A percentile compares a stretch with the other conserved stretches of the same genome.
Conservation (phyloP, 2,113 vertebrate genomes). For the Eulemur rufifrons region DNA sequence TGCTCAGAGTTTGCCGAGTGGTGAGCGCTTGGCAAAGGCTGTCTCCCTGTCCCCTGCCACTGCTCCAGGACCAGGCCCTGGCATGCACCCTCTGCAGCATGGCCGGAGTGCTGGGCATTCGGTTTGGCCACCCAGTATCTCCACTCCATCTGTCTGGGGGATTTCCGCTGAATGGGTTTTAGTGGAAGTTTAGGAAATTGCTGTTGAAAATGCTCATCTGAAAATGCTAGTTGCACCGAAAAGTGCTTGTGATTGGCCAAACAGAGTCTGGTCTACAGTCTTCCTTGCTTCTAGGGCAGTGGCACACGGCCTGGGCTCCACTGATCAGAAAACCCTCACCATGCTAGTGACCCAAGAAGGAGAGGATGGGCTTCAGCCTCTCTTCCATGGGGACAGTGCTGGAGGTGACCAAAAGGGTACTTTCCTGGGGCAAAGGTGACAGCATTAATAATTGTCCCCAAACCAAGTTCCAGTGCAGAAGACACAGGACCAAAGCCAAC, state of each 20-base stretch:
- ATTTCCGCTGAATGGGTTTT: background rate
- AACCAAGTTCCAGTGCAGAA: background rate
- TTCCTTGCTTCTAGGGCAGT: background rate
- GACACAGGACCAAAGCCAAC: background rate
- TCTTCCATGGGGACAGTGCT: background rate
- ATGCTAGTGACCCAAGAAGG: background rate
- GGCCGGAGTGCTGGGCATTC: background rate
- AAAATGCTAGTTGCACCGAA: background rate
- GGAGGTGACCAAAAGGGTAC: background rate
- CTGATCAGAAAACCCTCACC: background rate
- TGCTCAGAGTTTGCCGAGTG: background rate
- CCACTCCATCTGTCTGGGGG: background rate
- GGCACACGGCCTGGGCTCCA: background rate
- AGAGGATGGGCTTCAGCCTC: background rate
- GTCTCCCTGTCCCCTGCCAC: background rate
- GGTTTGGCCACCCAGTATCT: background rate
- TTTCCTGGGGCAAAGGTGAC: background rate
- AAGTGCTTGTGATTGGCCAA: background rate
- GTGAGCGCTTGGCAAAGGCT: background rate
- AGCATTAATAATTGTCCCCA: background rate
- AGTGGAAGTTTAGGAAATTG: background rate
- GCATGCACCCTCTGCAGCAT: too few relatives aligned
- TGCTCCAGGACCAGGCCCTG: background rate
- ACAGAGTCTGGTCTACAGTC: rapidly evolving
- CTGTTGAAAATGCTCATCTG: background rate